phyloP scores from a whole-genome alignment of 2,888 invertebrate species.

The Chrysopilus asiliformis region DNA sequence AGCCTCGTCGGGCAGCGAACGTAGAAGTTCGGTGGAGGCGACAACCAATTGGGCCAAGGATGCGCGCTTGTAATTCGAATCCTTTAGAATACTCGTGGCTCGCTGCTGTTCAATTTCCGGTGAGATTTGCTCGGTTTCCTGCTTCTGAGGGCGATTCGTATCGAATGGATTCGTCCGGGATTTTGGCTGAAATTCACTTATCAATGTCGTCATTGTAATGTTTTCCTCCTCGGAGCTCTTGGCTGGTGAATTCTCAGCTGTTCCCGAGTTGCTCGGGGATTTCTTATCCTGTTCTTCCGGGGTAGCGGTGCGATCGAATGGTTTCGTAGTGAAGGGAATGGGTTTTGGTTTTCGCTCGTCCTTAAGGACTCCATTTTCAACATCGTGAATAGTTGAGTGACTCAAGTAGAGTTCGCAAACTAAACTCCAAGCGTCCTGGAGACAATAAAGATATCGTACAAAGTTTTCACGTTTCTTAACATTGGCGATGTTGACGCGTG shows the following conservation, averaged over 20 bases:
- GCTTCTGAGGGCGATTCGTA: conserved; percentile 32
- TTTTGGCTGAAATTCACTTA: conserved; percentile 35
- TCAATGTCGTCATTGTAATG: conserved; percentile 33
- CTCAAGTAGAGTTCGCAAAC: conserved; percentile 44
- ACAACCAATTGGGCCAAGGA: conserved; percentile 77
- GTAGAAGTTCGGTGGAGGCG: conserved; percentile 66
- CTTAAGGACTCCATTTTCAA: conserved; percentile 28
- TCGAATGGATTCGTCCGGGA: conserved; percentile 34
- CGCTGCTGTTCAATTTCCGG: conserved; percentile 76
- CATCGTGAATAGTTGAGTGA: conserved; percentile 31
- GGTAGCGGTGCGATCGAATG: conserved; percentile 16
- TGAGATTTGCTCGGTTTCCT: conserved; percentile 49
- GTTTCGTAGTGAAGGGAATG: conserved; percentile 10
- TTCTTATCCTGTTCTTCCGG: conserved; percentile 17
- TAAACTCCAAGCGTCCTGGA: conserved; percentile 48
- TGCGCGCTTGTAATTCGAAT: conserved; percentile 71
- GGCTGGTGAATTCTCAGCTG: conserved; percentile 22
- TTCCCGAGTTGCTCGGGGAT: conserved; percentile 10
- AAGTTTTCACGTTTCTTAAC: conserved; percentile 43
- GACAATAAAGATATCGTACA: conserved; percentile 45
- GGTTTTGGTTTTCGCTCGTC: conserved; percentile 13
- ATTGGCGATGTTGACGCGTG: conserved; percentile 39
- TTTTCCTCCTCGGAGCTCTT: conserved; percentile 30
- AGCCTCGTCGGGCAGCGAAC: conserved; percentile 47
- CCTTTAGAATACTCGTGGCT: conserved; percentile 69